These are phyloP conservation scores for Agrochola circellaris DNA, from an alignment of 2,888 invertebrate species.

Conservation along the genomic window DNA sequence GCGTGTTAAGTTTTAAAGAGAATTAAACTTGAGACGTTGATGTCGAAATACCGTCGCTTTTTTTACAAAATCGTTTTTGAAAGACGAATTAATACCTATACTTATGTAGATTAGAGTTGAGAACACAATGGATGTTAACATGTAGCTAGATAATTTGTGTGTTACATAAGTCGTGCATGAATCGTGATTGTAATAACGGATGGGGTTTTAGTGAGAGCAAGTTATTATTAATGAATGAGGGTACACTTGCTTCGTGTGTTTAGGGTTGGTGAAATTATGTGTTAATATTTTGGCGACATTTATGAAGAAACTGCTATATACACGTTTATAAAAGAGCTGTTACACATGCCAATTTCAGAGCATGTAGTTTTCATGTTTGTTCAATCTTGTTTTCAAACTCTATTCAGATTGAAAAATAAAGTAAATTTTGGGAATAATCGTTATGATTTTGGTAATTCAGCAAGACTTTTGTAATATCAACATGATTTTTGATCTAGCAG, in stretches of 20 bases:
- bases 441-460: no score
- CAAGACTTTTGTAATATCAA: background rate
- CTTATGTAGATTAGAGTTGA: conserved; percentile 89
- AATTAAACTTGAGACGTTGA: conserved; percentile 69
- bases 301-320: background rate
- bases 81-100: conserved; percentile 90
- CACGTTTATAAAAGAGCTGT: background rate
- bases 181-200: conserved; percentile 85
- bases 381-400: background rate
- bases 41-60: conserved; percentile 83
- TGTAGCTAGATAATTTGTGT: conserved; percentile 86
- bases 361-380: background rate
- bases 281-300: background rate
- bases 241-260: conserved; percentile 76
- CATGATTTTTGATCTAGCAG: conserved; percentile 38
- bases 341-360: background rate
- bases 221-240: conserved; percentile 87
- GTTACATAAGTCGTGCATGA: conserved; percentile 86
- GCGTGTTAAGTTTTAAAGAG: conserved; percentile 74
- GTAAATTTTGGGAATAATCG: no score
- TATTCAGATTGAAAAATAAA: background rate
- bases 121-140: conserved; percentile 87
- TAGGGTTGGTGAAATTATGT: conserved; percentile 60
- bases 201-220: conserved; percentile 79
- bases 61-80: conserved; percentile 88